Evolutionary conservation across 2,113 vertebrate species (phyloP).

Genomic region (Cyphotilapia sp.): DNA sequence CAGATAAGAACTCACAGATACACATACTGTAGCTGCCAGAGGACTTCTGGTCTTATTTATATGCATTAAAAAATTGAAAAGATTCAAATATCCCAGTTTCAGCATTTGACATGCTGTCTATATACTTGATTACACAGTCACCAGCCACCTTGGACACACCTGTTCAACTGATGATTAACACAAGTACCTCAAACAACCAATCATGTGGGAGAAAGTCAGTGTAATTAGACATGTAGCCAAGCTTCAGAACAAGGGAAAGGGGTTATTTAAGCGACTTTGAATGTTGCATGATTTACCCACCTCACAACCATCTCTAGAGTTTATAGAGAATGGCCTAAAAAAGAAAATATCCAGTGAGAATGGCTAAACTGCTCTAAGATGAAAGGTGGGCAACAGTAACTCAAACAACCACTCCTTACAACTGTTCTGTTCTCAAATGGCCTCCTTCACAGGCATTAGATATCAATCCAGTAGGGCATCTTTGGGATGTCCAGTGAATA

Average conservation of each 20-base stretch:
- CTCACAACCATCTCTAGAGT: neutral
- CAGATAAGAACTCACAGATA: neutral
- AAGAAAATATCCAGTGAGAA: neutral
- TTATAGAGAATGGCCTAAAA: neutral
- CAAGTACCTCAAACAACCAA: neutral
- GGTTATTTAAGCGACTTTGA: neutral
- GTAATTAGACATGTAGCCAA: neutral
- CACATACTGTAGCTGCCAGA: neutral
- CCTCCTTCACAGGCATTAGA: neutral
- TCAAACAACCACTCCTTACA: accelerated
- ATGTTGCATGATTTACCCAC: neutral
- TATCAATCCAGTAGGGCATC: neutral
- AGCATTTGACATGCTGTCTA: neutral
- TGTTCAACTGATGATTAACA: neutral
- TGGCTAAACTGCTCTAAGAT: neutral
- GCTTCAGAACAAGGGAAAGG: neutral
- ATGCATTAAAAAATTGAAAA: neutral
- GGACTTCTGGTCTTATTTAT: neutral
- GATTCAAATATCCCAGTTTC: neutral
- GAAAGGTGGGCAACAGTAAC: neutral
- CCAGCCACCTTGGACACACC: neutral
- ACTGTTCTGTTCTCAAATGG: neutral
- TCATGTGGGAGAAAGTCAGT: neutral
- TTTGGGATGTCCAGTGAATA: neutral
- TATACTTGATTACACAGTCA: neutral